Conservation (phyloP, 2,888 invertebrate genomes). For the Boloria selene region DNA sequence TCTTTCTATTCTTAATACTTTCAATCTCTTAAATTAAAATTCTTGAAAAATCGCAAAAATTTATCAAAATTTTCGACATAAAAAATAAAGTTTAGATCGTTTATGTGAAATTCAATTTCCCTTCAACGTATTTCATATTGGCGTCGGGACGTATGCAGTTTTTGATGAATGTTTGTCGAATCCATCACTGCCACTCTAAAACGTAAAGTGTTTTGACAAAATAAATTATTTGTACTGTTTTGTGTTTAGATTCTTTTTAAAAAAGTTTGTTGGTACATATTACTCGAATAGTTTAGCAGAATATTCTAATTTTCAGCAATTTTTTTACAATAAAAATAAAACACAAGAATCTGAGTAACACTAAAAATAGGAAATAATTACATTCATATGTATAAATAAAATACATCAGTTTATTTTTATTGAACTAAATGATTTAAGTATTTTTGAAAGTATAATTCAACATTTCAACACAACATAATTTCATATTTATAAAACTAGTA, state of each 20-base stretch:
- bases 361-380: no score
- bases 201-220: conserved; percentile 22
- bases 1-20: background rate
- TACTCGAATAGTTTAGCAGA: no score
- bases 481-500: no score
- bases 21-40: background rate
- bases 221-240: conserved; percentile 33
- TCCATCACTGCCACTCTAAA: conserved; percentile 38
- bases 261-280: no score
- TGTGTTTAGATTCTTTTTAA: background rate
- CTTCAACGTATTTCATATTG: conserved; percentile 26
- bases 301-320: no score
- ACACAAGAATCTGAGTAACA: no score
- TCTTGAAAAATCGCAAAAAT: background rate
- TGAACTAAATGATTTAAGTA: no score
- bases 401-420: no score
- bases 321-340: no score
- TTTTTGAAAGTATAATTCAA: no score
- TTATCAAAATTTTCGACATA: background rate
- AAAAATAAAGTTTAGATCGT: background rate
- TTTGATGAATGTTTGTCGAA: conserved; percentile 40
- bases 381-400: no score
- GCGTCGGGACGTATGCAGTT: conserved; percentile 34
- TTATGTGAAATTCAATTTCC: conserved; percentile 29
- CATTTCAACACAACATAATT: no score